Evolutionary conservation across 1,140 invertebrate species (phyloP), one percentile per base, ranked within the genome.

Genomic region (Drosophila kikkawai): DNA sequence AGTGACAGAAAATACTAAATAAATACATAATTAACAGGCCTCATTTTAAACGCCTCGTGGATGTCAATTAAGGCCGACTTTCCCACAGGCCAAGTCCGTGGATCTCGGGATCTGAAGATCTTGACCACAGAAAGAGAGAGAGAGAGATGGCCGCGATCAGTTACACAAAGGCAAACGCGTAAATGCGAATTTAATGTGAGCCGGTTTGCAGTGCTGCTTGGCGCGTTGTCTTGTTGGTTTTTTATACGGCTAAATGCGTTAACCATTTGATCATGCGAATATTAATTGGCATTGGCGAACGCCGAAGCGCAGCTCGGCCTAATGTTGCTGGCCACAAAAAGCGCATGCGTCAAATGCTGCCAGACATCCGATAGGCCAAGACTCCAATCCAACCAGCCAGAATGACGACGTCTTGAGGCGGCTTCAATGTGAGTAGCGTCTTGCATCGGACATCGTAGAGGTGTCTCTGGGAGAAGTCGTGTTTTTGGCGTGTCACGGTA

Each of bases 221-320:
- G 15, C 15, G 5, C 9, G 32, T 56, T 55, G 69, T 75, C 80
- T 85, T 90, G 85, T 90, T 90, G 85, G 85, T 80, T 88, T 86
- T 81, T 75, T 90, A 74, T 88, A 90, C 80, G 85, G 85, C 85
- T 91, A 90, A 90, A 90, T 90, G 85, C 85, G 85, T 90, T 90
- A 90, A 90, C 75, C 85, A 90, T 90, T 90, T 90, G 85, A 90
- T 90, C 85, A 90, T 85, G 87, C 85, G 85, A 90, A 90, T 90
- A 90, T 90, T 90, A 90, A 90, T 90, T 90, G 85, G 85, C 85
- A 61, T 59, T 77, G 74, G 64, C 75, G 75, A 88, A 90, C 85
- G 84, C 70, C 85, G 75, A 76, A 79, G 82, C 79, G 75, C 82
- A 86, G 56, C 50, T 66, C 66, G 80, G 60, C 65, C 70, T 81